Percentiles rank a stretch among this genome's conserved stretches.
These are phyloP conservation scores for Latrodectus geometricus DNA, from an alignment of 1,140 invertebrate genomes.

Conservation along the genomic window DNA sequence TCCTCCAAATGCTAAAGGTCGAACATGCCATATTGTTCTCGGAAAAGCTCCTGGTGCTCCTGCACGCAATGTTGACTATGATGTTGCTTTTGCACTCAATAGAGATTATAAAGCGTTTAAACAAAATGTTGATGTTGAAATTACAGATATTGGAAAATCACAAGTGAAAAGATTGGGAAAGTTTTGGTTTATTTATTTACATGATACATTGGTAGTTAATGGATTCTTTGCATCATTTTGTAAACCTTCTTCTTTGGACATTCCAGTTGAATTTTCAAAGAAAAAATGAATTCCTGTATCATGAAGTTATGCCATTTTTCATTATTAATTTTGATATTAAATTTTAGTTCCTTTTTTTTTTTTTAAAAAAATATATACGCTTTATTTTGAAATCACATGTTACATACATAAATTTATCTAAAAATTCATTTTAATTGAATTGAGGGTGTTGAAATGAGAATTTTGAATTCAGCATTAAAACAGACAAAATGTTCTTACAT, in stretches of 20 bases:
- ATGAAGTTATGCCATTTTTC: no score
- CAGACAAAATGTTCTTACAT: no score
- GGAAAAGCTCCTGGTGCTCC: slow-evolving; percentile 7
- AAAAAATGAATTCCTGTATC: not conserved
- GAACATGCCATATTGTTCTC: slow-evolving; percentile 39
- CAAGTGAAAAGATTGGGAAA: slow-evolving; percentile 11
- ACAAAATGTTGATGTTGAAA: not conserved
- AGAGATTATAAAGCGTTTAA: not conserved
- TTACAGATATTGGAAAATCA: not conserved
- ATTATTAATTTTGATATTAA: no score
- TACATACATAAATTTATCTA: no score
- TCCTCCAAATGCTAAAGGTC: slow-evolving; percentile 7
- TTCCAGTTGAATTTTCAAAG: not conserved
- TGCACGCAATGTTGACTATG: slow-evolving; percentile 26
- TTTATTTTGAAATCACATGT: no score
- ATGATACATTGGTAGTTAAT: slow-evolving; percentile 16
- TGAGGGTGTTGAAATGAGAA: no score
- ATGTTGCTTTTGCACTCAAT: slow-evolving; percentile 23
- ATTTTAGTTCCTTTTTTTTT: no score
- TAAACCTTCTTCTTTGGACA: slow-evolving; percentile 10
- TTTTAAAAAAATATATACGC: no score
- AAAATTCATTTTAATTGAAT: no score
- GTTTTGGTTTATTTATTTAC: slow-evolving; percentile 35
- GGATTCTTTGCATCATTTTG: slow-evolving; percentile 40
- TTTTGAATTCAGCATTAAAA: no score